Conservation (phyloP, 1,140 invertebrate genomes). For the Daktulosphaira vitifoliae region DNA sequence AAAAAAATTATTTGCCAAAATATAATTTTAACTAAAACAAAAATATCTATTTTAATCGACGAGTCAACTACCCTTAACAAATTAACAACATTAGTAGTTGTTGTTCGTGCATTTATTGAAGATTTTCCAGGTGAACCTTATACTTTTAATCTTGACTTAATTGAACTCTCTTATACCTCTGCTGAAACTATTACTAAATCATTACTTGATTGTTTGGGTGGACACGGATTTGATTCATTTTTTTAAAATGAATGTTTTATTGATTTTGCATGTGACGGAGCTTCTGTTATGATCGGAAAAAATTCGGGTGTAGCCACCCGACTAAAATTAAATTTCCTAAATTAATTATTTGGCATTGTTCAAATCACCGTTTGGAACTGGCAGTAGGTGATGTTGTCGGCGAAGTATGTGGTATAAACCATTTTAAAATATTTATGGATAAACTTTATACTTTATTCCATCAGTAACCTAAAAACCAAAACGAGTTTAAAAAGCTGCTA, state of each 20-base stretch:
- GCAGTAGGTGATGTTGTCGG: not conserved
- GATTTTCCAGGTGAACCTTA: not conserved
- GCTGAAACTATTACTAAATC: not conserved
- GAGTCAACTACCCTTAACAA: no score
- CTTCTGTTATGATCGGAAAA: constrained; percentile 1
- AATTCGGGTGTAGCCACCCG: not conserved
- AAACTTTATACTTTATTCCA: constrained; percentile 4
- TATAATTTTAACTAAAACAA: no score
- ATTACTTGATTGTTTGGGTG: not conserved
- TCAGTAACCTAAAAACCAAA: not conserved
- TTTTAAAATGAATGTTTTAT: constrained; percentile 1
- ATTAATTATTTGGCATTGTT: constrained; percentile 3
- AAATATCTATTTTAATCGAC: no score
- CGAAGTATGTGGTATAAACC: not conserved
- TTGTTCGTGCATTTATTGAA: not conserved
- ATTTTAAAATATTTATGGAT: constrained; percentile 1
- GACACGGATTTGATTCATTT: not conserved
- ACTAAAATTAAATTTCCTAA: not conserved
- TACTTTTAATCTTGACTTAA: not conserved
- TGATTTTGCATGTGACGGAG: constrained; percentile 1
- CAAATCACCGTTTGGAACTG: not conserved
- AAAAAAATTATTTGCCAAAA: constrained; percentile 1
- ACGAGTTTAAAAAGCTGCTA: not conserved
- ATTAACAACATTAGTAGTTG: no score
- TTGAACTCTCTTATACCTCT: not conserved